Conservation (phyloP, 1,140 invertebrate genomes). For the Rhysida immarginata region DNA sequence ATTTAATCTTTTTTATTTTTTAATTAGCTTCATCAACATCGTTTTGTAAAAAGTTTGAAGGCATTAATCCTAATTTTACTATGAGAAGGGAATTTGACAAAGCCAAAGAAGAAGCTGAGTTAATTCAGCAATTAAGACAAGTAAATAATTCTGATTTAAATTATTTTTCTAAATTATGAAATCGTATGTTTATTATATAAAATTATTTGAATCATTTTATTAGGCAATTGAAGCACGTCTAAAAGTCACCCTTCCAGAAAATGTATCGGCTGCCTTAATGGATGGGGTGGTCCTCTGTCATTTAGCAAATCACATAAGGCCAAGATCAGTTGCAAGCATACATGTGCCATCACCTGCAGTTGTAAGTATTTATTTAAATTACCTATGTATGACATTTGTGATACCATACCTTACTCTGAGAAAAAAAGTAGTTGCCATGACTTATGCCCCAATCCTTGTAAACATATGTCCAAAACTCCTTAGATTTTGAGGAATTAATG, state of each 20-base stretch:
- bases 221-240: conserved; percentile 78
- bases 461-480: no score
- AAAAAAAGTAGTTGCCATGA: no score
- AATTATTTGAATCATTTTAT: no score
- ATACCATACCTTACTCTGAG: no score
- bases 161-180: neutral
- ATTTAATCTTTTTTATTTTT: no score
- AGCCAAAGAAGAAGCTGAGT: conserved; percentile 71
- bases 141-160: conserved; percentile 31
- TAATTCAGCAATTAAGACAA: conserved; percentile 64
- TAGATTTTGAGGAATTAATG: no score
- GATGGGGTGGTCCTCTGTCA: conserved; percentile 90
- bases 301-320: conserved; percentile 77
- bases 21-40: neutral
- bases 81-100: conserved; percentile 81
- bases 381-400: no score
- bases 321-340: conserved; percentile 76
- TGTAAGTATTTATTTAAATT: conserved; percentile 44
- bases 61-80: conserved; percentile 70
- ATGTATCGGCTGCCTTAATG: conserved; percentile 65
- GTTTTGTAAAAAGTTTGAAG: no score
- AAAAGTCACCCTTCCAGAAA: conserved; percentile 74
- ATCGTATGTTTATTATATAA: no score
- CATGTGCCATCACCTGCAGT: conserved; percentile 87
- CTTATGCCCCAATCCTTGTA: no score